A percentile compares a stretch with the other conserved stretches of the same genome.
Conservation (phyloP, 2,888 invertebrate species). For the Polia nebulosa region DNA sequence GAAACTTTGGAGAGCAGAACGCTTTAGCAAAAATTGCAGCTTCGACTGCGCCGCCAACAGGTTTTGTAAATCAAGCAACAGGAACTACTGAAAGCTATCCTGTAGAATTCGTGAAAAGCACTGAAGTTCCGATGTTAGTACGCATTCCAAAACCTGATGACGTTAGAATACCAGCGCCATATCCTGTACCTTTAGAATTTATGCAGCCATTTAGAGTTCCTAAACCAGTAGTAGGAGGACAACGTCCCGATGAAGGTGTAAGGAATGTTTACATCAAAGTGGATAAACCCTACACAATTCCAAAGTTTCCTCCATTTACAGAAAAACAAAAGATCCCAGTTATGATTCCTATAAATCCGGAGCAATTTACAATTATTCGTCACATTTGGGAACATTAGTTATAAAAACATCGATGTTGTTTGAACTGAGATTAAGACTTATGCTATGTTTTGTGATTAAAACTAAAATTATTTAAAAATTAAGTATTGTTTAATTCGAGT, state of each 20-base stretch:
- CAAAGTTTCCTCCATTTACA: slow-evolving; percentile 69
- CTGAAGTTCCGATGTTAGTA: slow-evolving; percentile 55
- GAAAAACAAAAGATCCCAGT: slow-evolving; percentile 69
- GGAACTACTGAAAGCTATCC: slow-evolving; percentile 66
- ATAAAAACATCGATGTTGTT: slow-evolving; percentile 7
- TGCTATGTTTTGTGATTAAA: slow-evolving; percentile 24
- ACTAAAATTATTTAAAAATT: not conserved
- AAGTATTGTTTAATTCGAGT: slow-evolving; percentile 33
- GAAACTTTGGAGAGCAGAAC: slow-evolving; percentile 75
- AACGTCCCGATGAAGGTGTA: slow-evolving; percentile 64
- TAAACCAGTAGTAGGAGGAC: slow-evolving; percentile 69
- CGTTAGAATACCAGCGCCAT: slow-evolving; percentile 71
- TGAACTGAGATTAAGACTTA: slow-evolving; percentile 36
- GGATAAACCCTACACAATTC: slow-evolving; percentile 72
- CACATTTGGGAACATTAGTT: slow-evolving; percentile 77
- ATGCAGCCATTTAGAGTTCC: slow-evolving; percentile 69
- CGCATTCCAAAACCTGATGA: slow-evolving; percentile 56
- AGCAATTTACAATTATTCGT: slow-evolving; percentile 74
- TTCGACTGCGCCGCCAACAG: slow-evolving; percentile 66
- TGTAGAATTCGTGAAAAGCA: slow-evolving; percentile 66
- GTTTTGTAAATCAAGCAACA: slow-evolving; percentile 71
- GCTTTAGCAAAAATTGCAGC: slow-evolving; percentile 74
- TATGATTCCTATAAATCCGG: slow-evolving; percentile 66
- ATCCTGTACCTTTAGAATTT: slow-evolving; percentile 69
- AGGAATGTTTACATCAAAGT: slow-evolving; percentile 73